These are phyloP conservation scores for Drosophila rhopaloa DNA, from an alignment of 1,140 invertebrate genomes.

Conservation along the genomic window DNA sequence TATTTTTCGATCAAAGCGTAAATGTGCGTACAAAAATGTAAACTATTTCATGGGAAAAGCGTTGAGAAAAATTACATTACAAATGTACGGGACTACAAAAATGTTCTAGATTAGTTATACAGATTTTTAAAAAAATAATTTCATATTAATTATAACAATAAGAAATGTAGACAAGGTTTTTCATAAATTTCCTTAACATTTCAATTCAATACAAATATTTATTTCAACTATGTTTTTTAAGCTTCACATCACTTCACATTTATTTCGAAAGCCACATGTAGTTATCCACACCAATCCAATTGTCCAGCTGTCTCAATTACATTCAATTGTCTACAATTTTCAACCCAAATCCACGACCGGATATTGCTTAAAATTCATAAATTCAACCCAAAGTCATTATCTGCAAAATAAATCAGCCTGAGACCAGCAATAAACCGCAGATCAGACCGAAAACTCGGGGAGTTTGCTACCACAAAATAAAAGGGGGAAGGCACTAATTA, in stretches of 20 bases:
- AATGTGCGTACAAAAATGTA: constrained; percentile 17
- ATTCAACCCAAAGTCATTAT: constrained; percentile 40
- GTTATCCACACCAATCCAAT: constrained; percentile 17
- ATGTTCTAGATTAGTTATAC: constrained; percentile 1
- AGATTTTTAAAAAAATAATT: constrained; percentile 5
- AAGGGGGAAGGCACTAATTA: constrained; percentile 37
- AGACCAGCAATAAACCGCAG: constrained; percentile 36
- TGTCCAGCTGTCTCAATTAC: constrained; percentile 47
- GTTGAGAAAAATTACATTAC: neutral
- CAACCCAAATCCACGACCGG: constrained; percentile 37
- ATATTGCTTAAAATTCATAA: constrained; percentile 67
- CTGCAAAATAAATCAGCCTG: constrained; percentile 13
- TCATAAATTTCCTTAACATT: too few species aligned
- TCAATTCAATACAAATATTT: constrained; percentile 5
- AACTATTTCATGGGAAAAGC: constrained; percentile 10
- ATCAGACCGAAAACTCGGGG: neutral
- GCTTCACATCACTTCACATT: neutral
- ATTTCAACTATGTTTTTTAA: neutral
- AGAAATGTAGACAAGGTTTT: too few species aligned
- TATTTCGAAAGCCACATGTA: neutral
- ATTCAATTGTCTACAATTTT: constrained; percentile 33
- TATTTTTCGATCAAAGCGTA: constrained; percentile 1
- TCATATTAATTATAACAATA: neutral
- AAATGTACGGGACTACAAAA: neutral
- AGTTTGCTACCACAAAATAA: constrained; percentile 35